phyloP scores from a whole-genome alignment of 2,888 invertebrate species.

The Amphipoea lucens region DNA sequence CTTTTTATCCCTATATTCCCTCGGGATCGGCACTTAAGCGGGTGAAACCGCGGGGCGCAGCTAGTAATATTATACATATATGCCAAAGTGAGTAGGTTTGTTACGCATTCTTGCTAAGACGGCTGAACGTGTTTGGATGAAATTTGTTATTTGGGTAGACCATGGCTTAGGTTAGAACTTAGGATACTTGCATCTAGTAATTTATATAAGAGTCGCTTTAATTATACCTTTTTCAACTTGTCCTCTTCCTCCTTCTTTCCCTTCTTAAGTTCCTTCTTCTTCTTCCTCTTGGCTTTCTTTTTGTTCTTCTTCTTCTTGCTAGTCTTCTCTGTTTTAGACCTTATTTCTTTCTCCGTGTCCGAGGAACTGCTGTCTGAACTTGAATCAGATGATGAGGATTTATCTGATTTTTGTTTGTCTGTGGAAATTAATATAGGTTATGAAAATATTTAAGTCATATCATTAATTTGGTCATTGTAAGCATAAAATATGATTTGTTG shows the following conservation, averaged over 20 bases:
- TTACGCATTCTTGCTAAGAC: background rate
- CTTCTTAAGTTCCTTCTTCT: conserved; percentile 85
- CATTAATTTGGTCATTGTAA: background rate
- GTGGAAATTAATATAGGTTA: conserved; percentile 8
- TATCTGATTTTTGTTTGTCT: conserved; percentile 74
- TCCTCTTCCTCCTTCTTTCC: conserved; percentile 89
- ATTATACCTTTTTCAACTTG: conserved; percentile 88
- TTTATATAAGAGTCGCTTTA: background rate
- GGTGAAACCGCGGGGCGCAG: too few relatives aligned
- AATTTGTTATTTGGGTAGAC: background rate
- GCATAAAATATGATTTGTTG: background rate
- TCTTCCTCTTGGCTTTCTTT: conserved; percentile 86
- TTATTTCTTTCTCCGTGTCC: conserved; percentile 81
- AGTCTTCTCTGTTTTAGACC: conserved; percentile 86
- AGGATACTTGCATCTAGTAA: background rate
- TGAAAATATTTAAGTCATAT: background rate
- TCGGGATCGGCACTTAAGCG: too few relatives aligned
- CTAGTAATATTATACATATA: background rate
- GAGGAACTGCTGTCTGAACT: conserved; percentile 83
- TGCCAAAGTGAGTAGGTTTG: background rate
- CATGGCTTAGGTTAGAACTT: background rate
- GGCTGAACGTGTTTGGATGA: background rate
- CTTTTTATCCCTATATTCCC: too few relatives aligned
- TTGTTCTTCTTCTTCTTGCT: conserved; percentile 89
- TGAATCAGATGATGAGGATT: conserved; percentile 78